phyloP scores from a whole-genome alignment of 2,888 invertebrate genomes.

The Gnatocerus cornutus region DNA sequence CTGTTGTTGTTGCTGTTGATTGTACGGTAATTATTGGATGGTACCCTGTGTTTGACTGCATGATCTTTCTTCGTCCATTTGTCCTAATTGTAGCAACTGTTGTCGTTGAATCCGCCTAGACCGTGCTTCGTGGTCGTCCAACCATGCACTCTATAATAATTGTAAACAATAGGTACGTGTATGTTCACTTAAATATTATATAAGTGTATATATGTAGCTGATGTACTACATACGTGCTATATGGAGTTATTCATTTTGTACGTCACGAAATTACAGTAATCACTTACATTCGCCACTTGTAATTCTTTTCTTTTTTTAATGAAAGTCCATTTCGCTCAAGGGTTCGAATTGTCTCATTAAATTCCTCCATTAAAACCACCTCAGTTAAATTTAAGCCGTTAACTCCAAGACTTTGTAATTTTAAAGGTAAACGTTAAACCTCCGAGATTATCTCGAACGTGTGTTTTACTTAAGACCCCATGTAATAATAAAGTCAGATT shows the following conservation, averaged over 20 bases:
- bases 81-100: conserved; percentile 58
- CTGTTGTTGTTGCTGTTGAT: conserved; percentile 41
- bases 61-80: conserved; percentile 53
- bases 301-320: conserved; percentile 50
- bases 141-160: conserved; percentile 60
- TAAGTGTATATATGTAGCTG: conserved; percentile 49
- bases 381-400: conserved; percentile 52
- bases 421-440: conserved; percentile 59
- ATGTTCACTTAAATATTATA: conserved; percentile 46
- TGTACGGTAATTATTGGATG: conserved; percentile 49
- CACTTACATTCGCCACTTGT: conserved; percentile 48
- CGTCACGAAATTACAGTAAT: conserved; percentile 49
- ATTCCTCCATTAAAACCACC: conserved; percentile 63
- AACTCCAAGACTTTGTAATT: conserved; percentile 55
- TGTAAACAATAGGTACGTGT: conserved; percentile 58
- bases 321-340: conserved; percentile 3
- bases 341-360: conserved; percentile 37
- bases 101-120: conserved; percentile 55
- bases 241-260: conserved; percentile 51
- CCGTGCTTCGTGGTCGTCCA: conserved; percentile 54
- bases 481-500: conserved; percentile 61
- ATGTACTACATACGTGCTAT: conserved; percentile 51
- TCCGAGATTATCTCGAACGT: conserved; percentile 47
- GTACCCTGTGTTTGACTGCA: conserved; percentile 51
- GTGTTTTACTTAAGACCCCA: conserved; percentile 45